Conservation (phyloP, 2,888 invertebrate genomes). For the Ophion ellenae region DNA sequence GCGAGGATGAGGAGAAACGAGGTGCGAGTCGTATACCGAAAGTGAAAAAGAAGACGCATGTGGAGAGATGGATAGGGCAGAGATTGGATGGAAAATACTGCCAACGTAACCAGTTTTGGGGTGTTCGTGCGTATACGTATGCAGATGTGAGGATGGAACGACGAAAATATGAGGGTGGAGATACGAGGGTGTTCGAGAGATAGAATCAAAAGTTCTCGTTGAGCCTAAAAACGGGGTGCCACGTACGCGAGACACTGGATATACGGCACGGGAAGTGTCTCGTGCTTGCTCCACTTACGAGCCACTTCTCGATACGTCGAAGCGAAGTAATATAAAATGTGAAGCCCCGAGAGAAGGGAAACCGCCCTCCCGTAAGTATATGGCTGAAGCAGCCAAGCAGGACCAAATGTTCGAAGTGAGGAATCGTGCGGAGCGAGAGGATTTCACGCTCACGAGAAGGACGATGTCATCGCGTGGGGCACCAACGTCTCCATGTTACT, state of each 20-base stretch:
- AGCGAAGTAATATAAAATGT: conserved; percentile 51
- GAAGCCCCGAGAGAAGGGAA: conserved; percentile 18
- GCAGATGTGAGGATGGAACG: neutral
- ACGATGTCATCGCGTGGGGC: conserved; percentile 5
- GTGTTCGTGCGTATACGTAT: neutral
- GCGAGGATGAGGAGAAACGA: neutral
- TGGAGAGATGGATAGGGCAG: conserved; percentile 1
- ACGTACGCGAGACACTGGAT: conserved; percentile 19
- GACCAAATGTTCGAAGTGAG: conserved; percentile 22
- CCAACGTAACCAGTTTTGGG: neutral
- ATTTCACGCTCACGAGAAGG: conserved; percentile 37
- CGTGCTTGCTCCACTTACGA: conserved; percentile 14
- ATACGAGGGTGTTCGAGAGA: conserved; percentile 13
- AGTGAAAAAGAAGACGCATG: neutral
- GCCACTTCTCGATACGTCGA: conserved; percentile 61
- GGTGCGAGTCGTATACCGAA: neutral
- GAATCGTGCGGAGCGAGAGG: neutral
- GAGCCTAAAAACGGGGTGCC: conserved; percentile 29
- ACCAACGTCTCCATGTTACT: neutral
- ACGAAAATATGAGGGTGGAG: neutral
- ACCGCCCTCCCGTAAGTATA: conserved; percentile 20
- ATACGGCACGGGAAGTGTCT: conserved; percentile 17
- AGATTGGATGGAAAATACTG: conserved; percentile 32
- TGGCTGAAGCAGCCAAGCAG: conserved; percentile 12
- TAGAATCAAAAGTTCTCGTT: conserved; percentile 48